These are phyloP conservation scores for Uropetala carovei DNA, from an alignment of 2,888 invertebrate species.

Conservation along the genomic window DNA sequence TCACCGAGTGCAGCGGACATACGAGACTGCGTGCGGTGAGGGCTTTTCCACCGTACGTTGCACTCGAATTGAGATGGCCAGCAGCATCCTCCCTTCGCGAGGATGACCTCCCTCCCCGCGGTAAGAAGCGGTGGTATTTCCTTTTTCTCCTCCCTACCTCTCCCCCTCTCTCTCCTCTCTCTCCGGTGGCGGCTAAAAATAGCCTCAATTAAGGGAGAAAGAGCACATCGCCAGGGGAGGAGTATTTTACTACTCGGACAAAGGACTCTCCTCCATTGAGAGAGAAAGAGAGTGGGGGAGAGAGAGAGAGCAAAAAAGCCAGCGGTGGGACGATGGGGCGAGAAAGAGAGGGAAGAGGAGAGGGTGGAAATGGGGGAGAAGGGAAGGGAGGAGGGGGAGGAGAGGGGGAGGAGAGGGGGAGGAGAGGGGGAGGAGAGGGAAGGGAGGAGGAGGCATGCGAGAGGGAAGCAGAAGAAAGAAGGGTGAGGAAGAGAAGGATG, in stretches of 20 bases:
- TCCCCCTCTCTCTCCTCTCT: background rate
- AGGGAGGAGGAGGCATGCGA: background rate
- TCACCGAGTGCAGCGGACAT: background rate
- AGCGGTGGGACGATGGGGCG: conserved; percentile 29
- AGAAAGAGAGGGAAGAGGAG: conserved; percentile 52
- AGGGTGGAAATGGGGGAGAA: conserved; percentile 52
- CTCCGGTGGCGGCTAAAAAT: conserved; percentile 39
- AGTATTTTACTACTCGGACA: conserved; percentile 55
- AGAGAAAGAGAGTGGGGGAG: conserved; percentile 65
- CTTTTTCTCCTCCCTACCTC: conserved; percentile 22
- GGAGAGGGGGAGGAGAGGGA: background rate
- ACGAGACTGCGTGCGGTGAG: background rate
- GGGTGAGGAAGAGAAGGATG: background rate
- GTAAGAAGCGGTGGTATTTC: conserved; percentile 56
- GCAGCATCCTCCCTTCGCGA: conserved; percentile 12
- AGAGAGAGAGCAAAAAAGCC: conserved; percentile 67
- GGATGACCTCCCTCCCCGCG: conserved; percentile 41
- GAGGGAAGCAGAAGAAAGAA: background rate
- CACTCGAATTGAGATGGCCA: conserved; percentile 39
- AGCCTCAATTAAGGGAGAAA: conserved; percentile 58
- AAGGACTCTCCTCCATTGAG: conserved; percentile 56
- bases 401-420: conserved; percentile 5
- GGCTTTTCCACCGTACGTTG: conserved; percentile 33
- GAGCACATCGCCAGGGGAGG: conserved; percentile 7
- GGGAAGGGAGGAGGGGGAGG: conserved; percentile 67